Conservation (phyloP, 2,113 vertebrate species). For the Ia io region DNA sequence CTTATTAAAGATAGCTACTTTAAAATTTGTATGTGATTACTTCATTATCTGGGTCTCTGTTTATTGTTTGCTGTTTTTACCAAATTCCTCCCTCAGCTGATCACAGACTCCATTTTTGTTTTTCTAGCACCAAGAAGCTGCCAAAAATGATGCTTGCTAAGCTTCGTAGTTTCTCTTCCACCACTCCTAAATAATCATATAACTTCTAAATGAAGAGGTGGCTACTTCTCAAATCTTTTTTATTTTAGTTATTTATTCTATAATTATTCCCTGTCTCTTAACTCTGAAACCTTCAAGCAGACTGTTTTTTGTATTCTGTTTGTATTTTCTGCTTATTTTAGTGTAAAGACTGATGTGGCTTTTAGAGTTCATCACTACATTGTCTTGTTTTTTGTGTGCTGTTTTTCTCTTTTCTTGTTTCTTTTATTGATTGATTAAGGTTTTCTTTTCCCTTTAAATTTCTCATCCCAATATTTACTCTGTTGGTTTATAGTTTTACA, state of each 20-base stretch:
- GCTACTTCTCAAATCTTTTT: background rate
- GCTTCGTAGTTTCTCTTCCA: background rate
- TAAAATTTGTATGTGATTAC: background rate
- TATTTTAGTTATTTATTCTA: background rate
- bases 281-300: background rate
- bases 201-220: background rate
- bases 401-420: background rate
- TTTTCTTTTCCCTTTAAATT: background rate
- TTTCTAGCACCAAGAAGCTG: background rate
- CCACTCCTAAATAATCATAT: background rate
- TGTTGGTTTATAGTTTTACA: background rate
- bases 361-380: background rate
- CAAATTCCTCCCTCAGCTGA: background rate
- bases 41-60: background rate
- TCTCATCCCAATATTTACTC: background rate
- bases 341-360: background rate
- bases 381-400: background rate
- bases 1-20: background rate
- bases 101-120: background rate
- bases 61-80: background rate
- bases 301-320: background rate
- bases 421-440: background rate
- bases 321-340: background rate
- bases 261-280: background rate
- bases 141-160: background rate